phyloP scores from a whole-genome alignment of 2,888 invertebrate species.

The Nezara viridula region DNA sequence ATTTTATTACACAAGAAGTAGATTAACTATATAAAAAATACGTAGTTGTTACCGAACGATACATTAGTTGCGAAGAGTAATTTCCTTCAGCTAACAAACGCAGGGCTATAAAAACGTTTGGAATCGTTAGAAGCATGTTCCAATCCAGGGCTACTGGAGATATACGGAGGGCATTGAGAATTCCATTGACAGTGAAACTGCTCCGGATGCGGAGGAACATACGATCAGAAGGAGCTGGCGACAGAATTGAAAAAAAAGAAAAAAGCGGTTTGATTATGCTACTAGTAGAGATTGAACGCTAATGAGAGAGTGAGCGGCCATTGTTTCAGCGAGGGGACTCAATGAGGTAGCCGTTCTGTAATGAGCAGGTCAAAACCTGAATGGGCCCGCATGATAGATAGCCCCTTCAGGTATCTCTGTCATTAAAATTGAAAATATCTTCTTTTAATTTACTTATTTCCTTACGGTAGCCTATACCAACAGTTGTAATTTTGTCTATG shows the following conservation, averaged over 20 bases:
- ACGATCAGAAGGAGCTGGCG: background rate
- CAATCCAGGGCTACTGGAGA: background rate
- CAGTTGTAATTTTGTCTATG: background rate
- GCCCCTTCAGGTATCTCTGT: background rate
- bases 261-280: conserved; percentile 25
- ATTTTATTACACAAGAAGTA: background rate
- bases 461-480: too few relatives aligned
- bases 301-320: conserved; percentile 5
- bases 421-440: conserved; percentile 27
- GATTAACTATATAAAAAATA: too few relatives aligned
- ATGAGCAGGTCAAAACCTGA: background rate
- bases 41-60: too few relatives aligned
- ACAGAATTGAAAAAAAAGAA: conserved; percentile 19
- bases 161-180: background rate
- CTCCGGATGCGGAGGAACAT: background rate
- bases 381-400: conserved; percentile 15
- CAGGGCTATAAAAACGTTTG: too few relatives aligned
- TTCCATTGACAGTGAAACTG: background rate
- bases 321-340: conserved; percentile 11
- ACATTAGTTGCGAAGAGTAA: too few relatives aligned
- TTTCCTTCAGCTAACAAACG: too few relatives aligned
- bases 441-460: conserved; percentile 21
- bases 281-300: conserved; percentile 24
- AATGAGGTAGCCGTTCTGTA: conserved; percentile 13
- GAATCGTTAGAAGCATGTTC: too few relatives aligned